phyloP scores from a whole-genome alignment of 1,140 invertebrate species.

The Portunus trituberculatus region DNA sequence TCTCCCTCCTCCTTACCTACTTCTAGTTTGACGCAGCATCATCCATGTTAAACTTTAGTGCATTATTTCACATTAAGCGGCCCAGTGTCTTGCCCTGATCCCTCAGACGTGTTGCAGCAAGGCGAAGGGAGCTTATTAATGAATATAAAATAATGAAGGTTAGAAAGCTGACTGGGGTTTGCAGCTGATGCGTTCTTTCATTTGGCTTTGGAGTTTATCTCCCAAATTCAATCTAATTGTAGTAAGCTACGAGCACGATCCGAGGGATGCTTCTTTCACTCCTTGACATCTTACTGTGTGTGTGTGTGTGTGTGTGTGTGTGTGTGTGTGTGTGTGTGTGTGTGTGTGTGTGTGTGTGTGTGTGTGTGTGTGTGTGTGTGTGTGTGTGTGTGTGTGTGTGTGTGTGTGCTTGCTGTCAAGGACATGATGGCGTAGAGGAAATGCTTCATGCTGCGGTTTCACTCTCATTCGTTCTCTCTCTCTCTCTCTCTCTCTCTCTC shows the following conservation, averaged over 20 bases:
- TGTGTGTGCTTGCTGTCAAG: neutral
- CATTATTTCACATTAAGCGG: neutral
- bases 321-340: neutral
- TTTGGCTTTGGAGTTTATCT: neutral
- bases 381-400: constrained; percentile 9
- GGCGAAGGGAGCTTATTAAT: neutral
- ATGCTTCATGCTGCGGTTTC: too few species aligned
- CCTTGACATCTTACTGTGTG: neutral
- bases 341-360: constrained; percentile 4
- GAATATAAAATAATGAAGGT: neutral
- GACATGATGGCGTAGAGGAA: too few species aligned
- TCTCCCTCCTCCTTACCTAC: neutral
- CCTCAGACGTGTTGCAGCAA: neutral
- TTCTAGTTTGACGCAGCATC: neutral
- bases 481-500: too few species aligned
- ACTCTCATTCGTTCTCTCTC: too few species aligned
- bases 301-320: neutral
- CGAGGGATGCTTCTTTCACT: neutral
- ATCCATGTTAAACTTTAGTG: neutral
- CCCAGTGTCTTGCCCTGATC: neutral
- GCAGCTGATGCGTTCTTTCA: neutral
- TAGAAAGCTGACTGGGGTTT: too few species aligned
- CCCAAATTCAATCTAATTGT: neutral
- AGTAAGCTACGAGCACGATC: neutral
- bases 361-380: constrained; percentile 20